These are phyloP conservation scores for Sminthurinus aureus DNA, from an alignment of 2,888 invertebrate species.

Conservation along the genomic window DNA sequence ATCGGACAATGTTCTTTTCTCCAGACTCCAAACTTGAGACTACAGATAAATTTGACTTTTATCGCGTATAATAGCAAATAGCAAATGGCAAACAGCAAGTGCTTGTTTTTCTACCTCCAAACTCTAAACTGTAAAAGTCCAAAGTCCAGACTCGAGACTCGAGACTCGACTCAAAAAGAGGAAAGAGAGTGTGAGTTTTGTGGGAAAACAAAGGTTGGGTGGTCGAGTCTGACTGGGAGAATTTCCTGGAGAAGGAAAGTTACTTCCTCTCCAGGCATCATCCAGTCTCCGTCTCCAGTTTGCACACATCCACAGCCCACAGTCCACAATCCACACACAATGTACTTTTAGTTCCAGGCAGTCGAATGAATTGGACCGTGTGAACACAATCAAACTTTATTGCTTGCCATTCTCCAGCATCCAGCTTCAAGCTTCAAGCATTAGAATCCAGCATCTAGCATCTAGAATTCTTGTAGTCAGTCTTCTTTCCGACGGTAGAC, in stretches of 20 bases:
- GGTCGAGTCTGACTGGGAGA: neutral
- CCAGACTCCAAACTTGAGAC: too few relatives aligned
- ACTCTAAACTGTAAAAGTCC: neutral
- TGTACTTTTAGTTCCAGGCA: slow-evolving; percentile 43
- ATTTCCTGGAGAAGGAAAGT: slow-evolving; percentile 46
- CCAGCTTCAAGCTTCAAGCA: slow-evolving; percentile 1
- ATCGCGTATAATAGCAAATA: slow-evolving; percentile 6
- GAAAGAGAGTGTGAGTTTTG: neutral
- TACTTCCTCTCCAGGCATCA: slow-evolving; percentile 48
- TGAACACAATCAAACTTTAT: slow-evolving; percentile 60
- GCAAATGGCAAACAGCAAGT: neutral
- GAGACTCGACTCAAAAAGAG: neutral
- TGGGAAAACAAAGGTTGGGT: slow-evolving; percentile 28
- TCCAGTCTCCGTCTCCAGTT: too few relatives aligned
- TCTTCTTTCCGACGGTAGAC: too few relatives aligned
- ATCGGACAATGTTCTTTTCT: too few relatives aligned
- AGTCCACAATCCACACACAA: too few relatives aligned
- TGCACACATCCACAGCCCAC: too few relatives aligned
- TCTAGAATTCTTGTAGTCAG: too few relatives aligned
- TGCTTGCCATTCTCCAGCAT: slow-evolving; percentile 51
- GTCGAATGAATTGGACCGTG: slow-evolving; percentile 57
- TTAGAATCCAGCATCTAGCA: neutral
- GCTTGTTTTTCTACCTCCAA: neutral
- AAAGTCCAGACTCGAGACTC: neutral
- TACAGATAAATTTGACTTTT: slow-evolving; percentile 11